Base-by-base conservation (phyloP, 2,888 invertebrate genomes). In the Malacosoma neustria region DNA sequence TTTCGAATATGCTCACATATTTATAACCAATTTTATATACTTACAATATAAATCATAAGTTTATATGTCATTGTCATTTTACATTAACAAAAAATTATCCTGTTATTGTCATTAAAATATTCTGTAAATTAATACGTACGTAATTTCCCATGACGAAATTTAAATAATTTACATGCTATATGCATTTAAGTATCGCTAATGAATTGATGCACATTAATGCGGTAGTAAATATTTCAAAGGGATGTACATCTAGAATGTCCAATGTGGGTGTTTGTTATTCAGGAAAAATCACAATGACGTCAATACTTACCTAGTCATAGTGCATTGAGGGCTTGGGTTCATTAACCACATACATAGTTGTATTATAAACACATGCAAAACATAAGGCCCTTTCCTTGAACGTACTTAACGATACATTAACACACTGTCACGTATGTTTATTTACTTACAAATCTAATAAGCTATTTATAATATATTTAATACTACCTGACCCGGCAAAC, bases 221-320 rank as follows among this genome's bases (percentile, higher is more conserved):
- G 59, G 53, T 46, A 54, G 53, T 52, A 47, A 51, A 50, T 48
- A 45, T 30, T 42, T 49, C 11, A 36, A 40, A 34, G 45, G 36
- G 38, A 46, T 41, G 41, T 47, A 38, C 45, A 51, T 46, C 39
- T 46, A 46, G 43, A 42, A 51, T 50, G 36, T 39, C 32, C 31
- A 29, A 67, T 69, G 60, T 67, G 67, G 69, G 70, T 70, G 48
- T 41, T 70, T 58, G 45, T 45, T 50, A 67, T 63, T 64, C 57
- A 51, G 51, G 50, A 54, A 47, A 48, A 51, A 53, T 46, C 54
- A 39, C 38, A 33, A 40, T 65, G 63, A 69, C 64, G 63, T 67
- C 64, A 67, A 54, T 54, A 40, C 38, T 40, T 35, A 37, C 44
- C 35, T 39, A 40, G 37, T 50, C 44, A 33, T 39, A 39, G 37